A percentile compares a stretch with the other conserved stretches of the same genome.
Evolutionary conservation across 2,113 vertebrate species (phyloP).

Genomic region (Carassius gibelio): DNA sequence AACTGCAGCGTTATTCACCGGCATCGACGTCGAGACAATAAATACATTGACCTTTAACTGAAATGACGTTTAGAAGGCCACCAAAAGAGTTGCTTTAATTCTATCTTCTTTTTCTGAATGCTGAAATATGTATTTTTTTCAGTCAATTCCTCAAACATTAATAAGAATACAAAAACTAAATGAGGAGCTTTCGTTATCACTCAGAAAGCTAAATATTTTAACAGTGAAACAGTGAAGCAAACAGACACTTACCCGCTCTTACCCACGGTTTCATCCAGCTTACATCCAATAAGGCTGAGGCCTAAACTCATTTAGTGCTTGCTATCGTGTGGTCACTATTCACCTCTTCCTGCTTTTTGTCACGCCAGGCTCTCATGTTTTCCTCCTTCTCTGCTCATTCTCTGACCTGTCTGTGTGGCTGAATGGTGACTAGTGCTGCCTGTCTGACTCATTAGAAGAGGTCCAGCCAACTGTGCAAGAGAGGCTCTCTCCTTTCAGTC

Average conservation of each 20-base stretch:
- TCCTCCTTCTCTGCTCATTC: conserved; percentile 47
- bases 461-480: conserved; percentile 70
- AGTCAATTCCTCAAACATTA: neutral
- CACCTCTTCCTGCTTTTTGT: conserved; percentile 3
- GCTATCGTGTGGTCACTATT: conserved; percentile 1
- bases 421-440: conserved; percentile 64
- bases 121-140: neutral
- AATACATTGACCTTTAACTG: neutral
- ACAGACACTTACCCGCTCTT: conserved; percentile 11
- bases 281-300: neutral
- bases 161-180: neutral
- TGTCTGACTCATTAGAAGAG: conserved; percentile 64
- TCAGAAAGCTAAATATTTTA: neutral
- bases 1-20: conserved; percentile 44
- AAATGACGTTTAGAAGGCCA: neutral
- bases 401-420: conserved; percentile 56
- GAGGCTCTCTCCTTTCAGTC: conserved; percentile 62
- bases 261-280: neutral
- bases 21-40: neutral
- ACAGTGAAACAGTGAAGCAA: conserved; percentile 1
- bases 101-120: neutral
- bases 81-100: neutral
- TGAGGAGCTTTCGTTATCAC: neutral
- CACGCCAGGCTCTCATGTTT: neutral
- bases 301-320: neutral